phyloP scores from a whole-genome alignment of 2,113 vertebrate genomes.

The Tachuris rubrigastra region DNA sequence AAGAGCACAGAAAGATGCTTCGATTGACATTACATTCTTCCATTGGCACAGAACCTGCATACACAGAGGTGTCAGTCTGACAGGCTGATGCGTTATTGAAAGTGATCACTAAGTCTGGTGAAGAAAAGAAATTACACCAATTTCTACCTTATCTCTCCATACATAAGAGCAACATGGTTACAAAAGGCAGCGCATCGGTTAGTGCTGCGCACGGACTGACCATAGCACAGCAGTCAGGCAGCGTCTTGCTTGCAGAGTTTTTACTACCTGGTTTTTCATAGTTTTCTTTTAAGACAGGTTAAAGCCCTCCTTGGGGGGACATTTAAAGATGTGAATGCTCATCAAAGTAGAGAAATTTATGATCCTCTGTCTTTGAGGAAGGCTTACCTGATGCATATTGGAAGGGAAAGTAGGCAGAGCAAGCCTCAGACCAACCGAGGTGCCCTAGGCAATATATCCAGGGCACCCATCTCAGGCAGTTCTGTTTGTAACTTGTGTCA shows the following conservation, averaged over 20 bases:
- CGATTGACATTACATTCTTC: background rate
- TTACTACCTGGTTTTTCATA: conserved; percentile 5
- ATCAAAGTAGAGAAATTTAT: background rate
- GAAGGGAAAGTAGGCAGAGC: background rate
- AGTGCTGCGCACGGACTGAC: background rate
- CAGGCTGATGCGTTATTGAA: conserved; percentile 2
- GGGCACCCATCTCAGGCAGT: background rate
- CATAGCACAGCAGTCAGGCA: accelerated
- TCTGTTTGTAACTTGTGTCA: background rate
- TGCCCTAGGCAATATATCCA: background rate
- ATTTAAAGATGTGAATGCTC: background rate
- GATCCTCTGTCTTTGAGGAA: background rate
- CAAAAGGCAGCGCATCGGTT: background rate
- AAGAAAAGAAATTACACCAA: conserved; percentile 21
- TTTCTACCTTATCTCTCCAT: conserved; percentile 11
- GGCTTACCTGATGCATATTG: background rate
- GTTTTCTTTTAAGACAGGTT: background rate
- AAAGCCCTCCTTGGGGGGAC: background rate
- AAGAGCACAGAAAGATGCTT: background rate
- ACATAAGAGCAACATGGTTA: background rate
- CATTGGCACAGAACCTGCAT: background rate
- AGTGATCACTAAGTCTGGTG: conserved; percentile 41
- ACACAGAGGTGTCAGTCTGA: background rate
- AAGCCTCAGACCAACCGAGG: background rate
- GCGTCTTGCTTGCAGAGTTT: background rate